These are phyloP conservation scores for Drosophila birchii DNA, from an alignment of 2,888 invertebrate species.

Conservation along the genomic window DNA sequence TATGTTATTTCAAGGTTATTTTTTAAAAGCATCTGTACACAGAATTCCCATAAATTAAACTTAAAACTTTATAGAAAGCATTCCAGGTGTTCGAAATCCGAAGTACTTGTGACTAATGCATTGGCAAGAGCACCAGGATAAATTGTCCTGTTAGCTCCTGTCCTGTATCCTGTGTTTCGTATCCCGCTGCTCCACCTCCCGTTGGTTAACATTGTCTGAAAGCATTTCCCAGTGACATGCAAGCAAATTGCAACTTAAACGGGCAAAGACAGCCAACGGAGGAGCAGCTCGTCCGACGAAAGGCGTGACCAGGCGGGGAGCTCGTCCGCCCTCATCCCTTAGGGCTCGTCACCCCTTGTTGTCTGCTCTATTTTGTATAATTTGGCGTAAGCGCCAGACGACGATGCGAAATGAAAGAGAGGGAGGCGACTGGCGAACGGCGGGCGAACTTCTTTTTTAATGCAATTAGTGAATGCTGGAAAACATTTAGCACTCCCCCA, in stretches of 20 bases:
- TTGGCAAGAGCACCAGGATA: slow-evolving; percentile 22
- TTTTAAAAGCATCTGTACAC: too few species aligned
- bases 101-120: slow-evolving; percentile 22
- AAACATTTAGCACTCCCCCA: slow-evolving; percentile 64
- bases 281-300: slow-evolving; percentile 14
- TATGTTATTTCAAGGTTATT: too few species aligned
- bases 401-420: slow-evolving; percentile 22
- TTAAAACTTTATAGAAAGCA: neutral
- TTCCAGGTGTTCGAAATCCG: slow-evolving; percentile 1
- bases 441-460: slow-evolving; percentile 61
- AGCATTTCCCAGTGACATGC: slow-evolving; percentile 75
- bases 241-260: slow-evolving; percentile 76
- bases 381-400: slow-evolving; percentile 64
- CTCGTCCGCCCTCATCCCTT: slow-evolving; percentile 19
- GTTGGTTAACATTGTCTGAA: slow-evolving; percentile 62
- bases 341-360: slow-evolving; percentile 30
- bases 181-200: slow-evolving; percentile 8
- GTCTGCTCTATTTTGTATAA: slow-evolving; percentile 68
- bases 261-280: slow-evolving; percentile 55
- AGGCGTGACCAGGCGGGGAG: slow-evolving; percentile 36
- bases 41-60: too few species aligned
- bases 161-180: neutral
- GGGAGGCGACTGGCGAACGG: slow-evolving; percentile 4
- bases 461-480: slow-evolving; percentile 72
- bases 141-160: slow-evolving; percentile 27